Evolutionary conservation across 2,797 vertebrate genomes (phyloP), one percentile per base, ranked within the genome.

Genomic region (Antennarius maculatus): DNA sequence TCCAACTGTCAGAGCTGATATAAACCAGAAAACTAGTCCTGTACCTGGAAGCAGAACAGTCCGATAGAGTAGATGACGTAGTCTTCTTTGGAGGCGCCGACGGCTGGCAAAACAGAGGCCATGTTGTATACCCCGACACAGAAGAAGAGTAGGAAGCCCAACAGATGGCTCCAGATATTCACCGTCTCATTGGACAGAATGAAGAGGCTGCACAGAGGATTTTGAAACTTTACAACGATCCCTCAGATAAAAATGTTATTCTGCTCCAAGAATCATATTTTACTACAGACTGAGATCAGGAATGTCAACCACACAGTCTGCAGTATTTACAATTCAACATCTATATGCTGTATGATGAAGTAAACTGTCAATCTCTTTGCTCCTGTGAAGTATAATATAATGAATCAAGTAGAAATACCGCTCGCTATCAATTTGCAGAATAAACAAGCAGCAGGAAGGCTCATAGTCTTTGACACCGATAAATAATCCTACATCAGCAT

Each of bases 31-130:
- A 51, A 9, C 8, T 1, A 0, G 17, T 11, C 14, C 5, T 3
- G 0, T 77, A 97, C 97, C 95, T 99, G 96, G 87, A 99, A 97
- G 88, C 97, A 99, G 92, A 99, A 99, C 65, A 99, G 93, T 48
- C 93, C 95, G 62, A 99, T 93, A 61, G 95, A 96, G 88, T 96
- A 97, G 84, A 99, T 98, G 76, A 99, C 97, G 54, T 97, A 98
- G 79, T 99, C 97, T 79, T 99, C 97, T 3, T 94, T 92, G 65
- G 97, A 94, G 3, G 96, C 97, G 5, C 95, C 94, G 14, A 95
- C 84, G 0, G 91, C 88, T 8, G 97, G 97, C 86, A 99, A 91
- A 56, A 97, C 95, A 0, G 85, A 91, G 0, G 91, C 92, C 94
- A 97, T 95, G 89, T 98, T 96, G 77, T 98, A 97, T 54, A 98